These are phyloP conservation scores for Matsumurasca onukii DNA, from an alignment of 1,140 invertebrate genomes.

Conservation along the genomic window DNA sequence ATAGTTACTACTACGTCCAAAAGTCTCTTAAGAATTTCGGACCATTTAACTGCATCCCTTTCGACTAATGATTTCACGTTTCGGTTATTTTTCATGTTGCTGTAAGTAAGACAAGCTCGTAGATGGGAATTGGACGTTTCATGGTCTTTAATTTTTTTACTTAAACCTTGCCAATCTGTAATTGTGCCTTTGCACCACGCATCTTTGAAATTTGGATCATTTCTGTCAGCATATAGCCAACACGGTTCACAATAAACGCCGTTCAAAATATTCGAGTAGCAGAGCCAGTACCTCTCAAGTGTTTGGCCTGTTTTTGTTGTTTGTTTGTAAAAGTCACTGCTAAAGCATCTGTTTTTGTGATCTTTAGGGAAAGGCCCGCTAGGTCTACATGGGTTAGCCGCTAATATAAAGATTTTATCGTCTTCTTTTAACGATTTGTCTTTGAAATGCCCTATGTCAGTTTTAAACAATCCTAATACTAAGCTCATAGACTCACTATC, in stretches of 20 bases:
- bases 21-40: background rate
- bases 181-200: background rate
- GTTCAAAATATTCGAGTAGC: background rate
- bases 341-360: background rate
- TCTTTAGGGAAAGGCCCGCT: background rate
- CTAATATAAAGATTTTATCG: background rate
- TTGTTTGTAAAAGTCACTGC: background rate
- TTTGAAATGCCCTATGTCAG: background rate
- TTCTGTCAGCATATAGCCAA: conserved; percentile 4
- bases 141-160: background rate
- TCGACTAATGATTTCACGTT: background rate
- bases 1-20: background rate
- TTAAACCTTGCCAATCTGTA: background rate
- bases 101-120: background rate
- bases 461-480: background rate
- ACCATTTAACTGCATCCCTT: background rate
- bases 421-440: background rate
- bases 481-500: too few relatives aligned
- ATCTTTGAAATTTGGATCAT: background rate
- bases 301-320: background rate
- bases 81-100: background rate
- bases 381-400: background rate
- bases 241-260: conserved; percentile 6
- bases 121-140: background rate
- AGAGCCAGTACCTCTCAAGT: background rate